Evolutionary conservation across 2,888 invertebrate species (phyloP).

Genomic region (Cryptops parisi): DNA sequence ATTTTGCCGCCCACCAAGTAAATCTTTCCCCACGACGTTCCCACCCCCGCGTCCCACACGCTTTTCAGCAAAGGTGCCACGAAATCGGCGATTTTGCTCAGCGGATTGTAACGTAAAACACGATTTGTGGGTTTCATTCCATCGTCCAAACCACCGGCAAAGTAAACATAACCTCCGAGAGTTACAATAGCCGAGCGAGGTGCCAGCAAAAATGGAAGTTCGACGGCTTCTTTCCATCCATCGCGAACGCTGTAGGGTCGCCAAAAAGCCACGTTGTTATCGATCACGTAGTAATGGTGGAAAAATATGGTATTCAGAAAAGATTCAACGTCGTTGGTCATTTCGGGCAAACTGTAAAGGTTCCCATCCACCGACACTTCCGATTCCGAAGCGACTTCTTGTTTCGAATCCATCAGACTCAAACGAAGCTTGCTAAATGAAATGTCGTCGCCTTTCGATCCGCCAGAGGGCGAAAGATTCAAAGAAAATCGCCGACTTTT

Average conservation of each 20-base stretch:
- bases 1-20: neutral
- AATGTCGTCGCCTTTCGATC: too few species aligned
- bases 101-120: neutral
- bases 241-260: neutral
- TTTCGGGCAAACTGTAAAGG: too few species aligned
- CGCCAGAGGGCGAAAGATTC: too few species aligned
- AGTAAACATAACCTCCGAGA: neutral
- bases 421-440: too few species aligned
- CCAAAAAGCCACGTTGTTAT: neutral
- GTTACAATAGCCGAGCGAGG: neutral
- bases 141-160: neutral
- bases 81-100: neutral
- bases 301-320: too few species aligned
- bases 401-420: too few species aligned
- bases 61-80: neutral
- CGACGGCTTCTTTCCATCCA: neutral
- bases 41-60: neutral
- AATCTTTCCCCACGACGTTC: neutral
- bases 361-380: too few species aligned
- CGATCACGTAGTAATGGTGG: too few species aligned
- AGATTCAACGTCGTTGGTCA: too few species aligned
- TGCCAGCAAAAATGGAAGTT: neutral
- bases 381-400: too few species aligned
- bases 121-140: neutral
- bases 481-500: too few species aligned